Evolutionary conservation across 2,888 invertebrate species (phyloP), one percentile per base, ranked within the genome.

Genomic region (Cremastinae sp.): DNA sequence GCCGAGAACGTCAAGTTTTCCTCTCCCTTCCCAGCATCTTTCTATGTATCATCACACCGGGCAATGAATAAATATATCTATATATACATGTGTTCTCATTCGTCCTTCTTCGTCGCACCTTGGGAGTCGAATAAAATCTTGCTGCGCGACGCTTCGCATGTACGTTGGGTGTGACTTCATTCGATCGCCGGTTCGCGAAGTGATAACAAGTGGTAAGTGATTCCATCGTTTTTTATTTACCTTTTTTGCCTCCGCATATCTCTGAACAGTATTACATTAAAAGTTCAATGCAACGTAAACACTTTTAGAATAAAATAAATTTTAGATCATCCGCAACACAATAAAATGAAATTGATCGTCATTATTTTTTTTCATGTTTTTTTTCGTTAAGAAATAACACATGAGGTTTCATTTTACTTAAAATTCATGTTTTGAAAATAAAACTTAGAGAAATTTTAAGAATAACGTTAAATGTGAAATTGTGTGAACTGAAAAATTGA

Each of bases 161-260:
- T 49, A 28, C 51, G 41, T 53, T 65, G 72, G 72, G 74, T 64
- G 71, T 75, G 78, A 69, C 65, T 72, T 45, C 45, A 73, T 73
- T 76, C 64, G 53, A 64, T 53, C 64, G 69, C 68, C 76, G 64
- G 69, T 69, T 45, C 58, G 55, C 68, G 58, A 72, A 76, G 62
- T 56, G 77, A 58, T 69, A 61, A 49, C 53, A 59, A 71, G 47
- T 56, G 78, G 76, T 76, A 76, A 41, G 76, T 73, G n/a, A 18
- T 51, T 28, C 41, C 35, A 41, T 51, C 12, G 41, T 9, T 49
- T 59, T 49, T 39, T 35, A 28, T 49, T 59, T 43, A 10, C 59
- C 43, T 9, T 64, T 18, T 18, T 49, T 8, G 35, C 28, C 2
- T 1, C 55, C 22, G 56, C 8, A 2, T 35, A 12, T n/a, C 2